These are phyloP conservation scores for Dasyprocta punctata DNA, from an alignment of 2,113 vertebrate genomes.

Conservation along the genomic window DNA sequence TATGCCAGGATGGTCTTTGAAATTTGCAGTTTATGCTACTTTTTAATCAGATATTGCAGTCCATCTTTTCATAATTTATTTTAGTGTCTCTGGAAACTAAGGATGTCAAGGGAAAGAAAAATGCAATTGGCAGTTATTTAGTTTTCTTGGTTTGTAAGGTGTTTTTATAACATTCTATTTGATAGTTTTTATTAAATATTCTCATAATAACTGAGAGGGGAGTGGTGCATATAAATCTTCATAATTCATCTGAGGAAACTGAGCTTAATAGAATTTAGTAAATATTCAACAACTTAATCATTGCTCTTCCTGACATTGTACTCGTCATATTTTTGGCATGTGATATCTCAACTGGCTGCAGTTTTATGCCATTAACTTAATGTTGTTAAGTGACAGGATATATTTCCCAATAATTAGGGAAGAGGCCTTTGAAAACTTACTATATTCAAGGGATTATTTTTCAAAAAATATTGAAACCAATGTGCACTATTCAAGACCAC, in stretches of 20 bases:
- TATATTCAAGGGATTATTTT: neutral
- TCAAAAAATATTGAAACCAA: neutral
- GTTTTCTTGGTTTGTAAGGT: neutral
- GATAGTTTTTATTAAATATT: neutral
- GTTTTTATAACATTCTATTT: neutral
- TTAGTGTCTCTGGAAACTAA: neutral
- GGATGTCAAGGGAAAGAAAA: neutral
- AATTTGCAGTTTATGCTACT: neutral
- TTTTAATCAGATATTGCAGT: neutral
- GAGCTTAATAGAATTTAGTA: neutral
- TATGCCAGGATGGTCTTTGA: neutral
- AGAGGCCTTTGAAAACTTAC: neutral
- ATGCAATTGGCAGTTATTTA: neutral
- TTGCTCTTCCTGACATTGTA: neutral
- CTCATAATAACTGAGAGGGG: neutral
- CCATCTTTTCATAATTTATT: neutral
- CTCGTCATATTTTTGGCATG: neutral
- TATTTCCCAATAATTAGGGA: neutral
- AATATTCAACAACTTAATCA: neutral
- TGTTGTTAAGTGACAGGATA: neutral
- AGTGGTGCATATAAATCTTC: neutral
- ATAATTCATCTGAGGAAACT: neutral
- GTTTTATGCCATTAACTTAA: neutral
- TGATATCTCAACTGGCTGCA: neutral
- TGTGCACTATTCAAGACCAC: neutral